Conservation (phyloP, 2,888 invertebrate species). For the Argyresthia albistria region DNA sequence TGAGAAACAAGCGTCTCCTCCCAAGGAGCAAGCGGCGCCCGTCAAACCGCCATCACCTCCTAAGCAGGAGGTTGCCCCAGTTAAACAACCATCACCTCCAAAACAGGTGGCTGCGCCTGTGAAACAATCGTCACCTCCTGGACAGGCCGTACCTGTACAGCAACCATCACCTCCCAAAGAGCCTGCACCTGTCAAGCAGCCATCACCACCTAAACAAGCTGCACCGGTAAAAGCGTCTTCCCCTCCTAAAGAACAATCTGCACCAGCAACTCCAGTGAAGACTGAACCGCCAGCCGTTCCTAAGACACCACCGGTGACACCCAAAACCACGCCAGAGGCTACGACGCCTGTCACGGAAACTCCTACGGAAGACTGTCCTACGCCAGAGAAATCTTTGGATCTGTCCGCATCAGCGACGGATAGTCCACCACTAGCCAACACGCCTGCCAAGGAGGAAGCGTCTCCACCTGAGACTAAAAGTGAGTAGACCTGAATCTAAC, state of each 20-base stretch:
- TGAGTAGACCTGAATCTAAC: conserved; percentile 37
- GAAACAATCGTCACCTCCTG: conserved; percentile 6
- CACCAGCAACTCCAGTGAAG: conserved; percentile 10
- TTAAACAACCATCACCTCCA: conserved; percentile 16
- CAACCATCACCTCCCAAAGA: not conserved
- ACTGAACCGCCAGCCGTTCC: conserved; percentile 13
- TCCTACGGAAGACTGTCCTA: conserved; percentile 2
- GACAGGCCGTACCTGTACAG: not conserved
- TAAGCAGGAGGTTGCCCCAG: conserved; percentile 17
- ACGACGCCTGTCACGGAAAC: conserved; percentile 5
- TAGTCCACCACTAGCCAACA: conserved; percentile 54
- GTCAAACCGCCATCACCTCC: conserved; percentile 19
- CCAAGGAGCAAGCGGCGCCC: conserved; percentile 19
- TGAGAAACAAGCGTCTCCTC: conserved; percentile 33
- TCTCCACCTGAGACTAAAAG: conserved; percentile 51
- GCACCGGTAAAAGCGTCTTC: conserved; percentile 3
- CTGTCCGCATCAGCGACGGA: conserved; percentile 24
- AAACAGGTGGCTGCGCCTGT: conserved; percentile 21
- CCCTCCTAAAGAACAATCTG: conserved; percentile 8
- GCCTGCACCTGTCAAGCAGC: conserved; percentile 3
- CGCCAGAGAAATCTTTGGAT: conserved; percentile 20
- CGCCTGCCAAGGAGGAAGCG: conserved; percentile 50
- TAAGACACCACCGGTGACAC: conserved; percentile 20
- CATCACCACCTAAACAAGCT: not conserved
- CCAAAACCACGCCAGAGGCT: conserved; percentile 17